Evolutionary conservation across 2,888 invertebrate species (phyloP).

Genomic region (Drosophila anomelani): DNA sequence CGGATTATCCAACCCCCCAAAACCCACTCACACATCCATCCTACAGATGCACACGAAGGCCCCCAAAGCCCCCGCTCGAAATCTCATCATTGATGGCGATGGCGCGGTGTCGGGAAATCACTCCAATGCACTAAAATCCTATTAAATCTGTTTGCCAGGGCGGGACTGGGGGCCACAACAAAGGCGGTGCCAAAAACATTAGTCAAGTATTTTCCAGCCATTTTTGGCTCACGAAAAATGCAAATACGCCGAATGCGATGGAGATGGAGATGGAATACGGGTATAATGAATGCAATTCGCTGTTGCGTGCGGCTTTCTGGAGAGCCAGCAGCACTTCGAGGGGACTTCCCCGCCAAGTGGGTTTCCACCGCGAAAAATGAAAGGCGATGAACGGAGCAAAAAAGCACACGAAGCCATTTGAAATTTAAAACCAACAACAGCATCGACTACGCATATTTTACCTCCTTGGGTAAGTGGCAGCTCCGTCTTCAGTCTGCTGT

Average conservation of each 20-base stretch:
- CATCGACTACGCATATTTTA: constrained; percentile 63
- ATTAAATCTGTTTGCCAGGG: constrained; percentile 63
- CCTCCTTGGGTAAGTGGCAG: constrained; percentile 48
- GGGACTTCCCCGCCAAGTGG: constrained; percentile 26
- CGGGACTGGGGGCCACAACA: constrained; percentile 39
- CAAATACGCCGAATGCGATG: constrained; percentile 53
- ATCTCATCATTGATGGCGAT: constrained; percentile 30
- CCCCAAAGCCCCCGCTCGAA: not conserved
- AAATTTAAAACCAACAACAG: constrained; percentile 55
- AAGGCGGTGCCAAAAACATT: constrained; percentile 54
- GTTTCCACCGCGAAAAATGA: constrained; percentile 25
- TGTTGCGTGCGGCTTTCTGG: constrained; percentile 52
- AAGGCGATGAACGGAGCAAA: constrained; percentile 11
- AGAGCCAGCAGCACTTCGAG: constrained; percentile 25
- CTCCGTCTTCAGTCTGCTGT: not conserved
- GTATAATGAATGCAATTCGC: constrained; percentile 70
- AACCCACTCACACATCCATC: constrained; percentile 28
- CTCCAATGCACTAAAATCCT: constrained; percentile 72
- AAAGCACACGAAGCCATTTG: constrained; percentile 48
- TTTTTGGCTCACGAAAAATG: constrained; percentile 67
- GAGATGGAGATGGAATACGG: constrained; percentile 19
- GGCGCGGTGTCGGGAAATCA: constrained; percentile 62
- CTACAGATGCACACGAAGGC: constrained; percentile 6
- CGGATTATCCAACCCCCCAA: constrained; percentile 21
- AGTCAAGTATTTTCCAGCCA: constrained; percentile 68